A percentile compares a stretch with the other conserved stretches of the same genome.
phyloP scores from a whole-genome alignment of 2,888 invertebrate species.

The Ophonus ardosiacus region DNA sequence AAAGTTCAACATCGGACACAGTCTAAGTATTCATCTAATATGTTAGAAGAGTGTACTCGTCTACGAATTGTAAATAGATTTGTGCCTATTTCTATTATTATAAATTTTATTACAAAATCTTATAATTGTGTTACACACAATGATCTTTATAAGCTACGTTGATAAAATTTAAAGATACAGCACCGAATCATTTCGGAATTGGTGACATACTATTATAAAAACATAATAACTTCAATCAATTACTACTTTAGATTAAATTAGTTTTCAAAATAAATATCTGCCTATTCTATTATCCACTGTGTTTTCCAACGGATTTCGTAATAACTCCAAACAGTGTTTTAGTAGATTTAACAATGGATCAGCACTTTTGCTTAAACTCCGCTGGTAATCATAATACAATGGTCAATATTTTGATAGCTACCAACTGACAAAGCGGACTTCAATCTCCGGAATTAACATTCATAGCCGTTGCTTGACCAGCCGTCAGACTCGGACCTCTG shows the following conservation, averaged over 20 bases:
- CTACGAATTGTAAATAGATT: no score
- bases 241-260: background rate
- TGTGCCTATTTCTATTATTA: no score
- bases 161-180: no score
- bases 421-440: slow-evolving; percentile 37
- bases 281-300: background rate
- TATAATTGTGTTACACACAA: no score
- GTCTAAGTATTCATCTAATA: no score
- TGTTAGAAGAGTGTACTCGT: no score
- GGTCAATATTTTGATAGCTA: slow-evolving; percentile 40
- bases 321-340: background rate
- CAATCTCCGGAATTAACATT: slow-evolving; percentile 33
- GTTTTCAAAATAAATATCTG: background rate
- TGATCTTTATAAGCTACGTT: no score
- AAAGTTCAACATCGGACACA: no score
- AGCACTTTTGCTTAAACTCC: slow-evolving; percentile 36
- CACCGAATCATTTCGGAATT: no score
- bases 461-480: slow-evolving; percentile 5
- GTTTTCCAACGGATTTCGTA: background rate
- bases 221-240: no score
- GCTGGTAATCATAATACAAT: slow-evolving; percentile 24
- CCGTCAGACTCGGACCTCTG: background rate
- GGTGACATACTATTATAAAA: no score
- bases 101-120: no score
- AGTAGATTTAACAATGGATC: slow-evolving; percentile 29